Base-by-base conservation (phyloP, 2,888 invertebrate species). In the Hedya salicella region DNA sequence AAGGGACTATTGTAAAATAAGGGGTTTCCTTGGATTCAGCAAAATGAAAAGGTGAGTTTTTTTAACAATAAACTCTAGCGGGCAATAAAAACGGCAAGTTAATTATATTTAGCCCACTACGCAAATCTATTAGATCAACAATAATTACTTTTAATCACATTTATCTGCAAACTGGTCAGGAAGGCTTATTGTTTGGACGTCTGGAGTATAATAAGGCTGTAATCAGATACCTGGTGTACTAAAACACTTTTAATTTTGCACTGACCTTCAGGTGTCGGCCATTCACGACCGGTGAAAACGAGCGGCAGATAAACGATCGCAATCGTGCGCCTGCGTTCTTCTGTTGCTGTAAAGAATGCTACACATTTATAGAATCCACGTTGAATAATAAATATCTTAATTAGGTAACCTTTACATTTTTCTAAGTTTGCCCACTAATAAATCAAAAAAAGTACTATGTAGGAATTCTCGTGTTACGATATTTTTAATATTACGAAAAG, bases 161-260 rank as follows among this genome's bases (percentile, higher is more conserved):
- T 60, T 61, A 66, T 66, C 66, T 54, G 60, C 40, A 50, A 63
- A 49, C 49, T 49, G n/a, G 57, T 32, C 82, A 85, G 86, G 86
- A 88, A 87, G 83, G 82, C 78, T 79, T 82, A 77, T 76, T 77
- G 77, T 78, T 74, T 70, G 67, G 72, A 74, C 77, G 77, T 71
- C 81, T 77, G 81, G 79, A 76, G 78, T 77, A 78, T 85, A 88
- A 88, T 86, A 89, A 86, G 79, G 79, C 80, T 73, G 86, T 89
- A 89, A 90, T 90, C 90, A 88, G 91, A 89, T 89, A 88, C 59
- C 57, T 32, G 44, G 54, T 56, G 14, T 62, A 56, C 81, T 85
- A 86, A 85, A 88, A 83, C 87, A 90, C 91, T 91, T 91, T 91
- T 91, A 90, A 89, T 91, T 91, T 89, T 85, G 82, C 80, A 63